These are phyloP conservation scores for Bolborhynchus lineola DNA, from an alignment of 2,113 vertebrate species.

Conservation along the genomic window DNA sequence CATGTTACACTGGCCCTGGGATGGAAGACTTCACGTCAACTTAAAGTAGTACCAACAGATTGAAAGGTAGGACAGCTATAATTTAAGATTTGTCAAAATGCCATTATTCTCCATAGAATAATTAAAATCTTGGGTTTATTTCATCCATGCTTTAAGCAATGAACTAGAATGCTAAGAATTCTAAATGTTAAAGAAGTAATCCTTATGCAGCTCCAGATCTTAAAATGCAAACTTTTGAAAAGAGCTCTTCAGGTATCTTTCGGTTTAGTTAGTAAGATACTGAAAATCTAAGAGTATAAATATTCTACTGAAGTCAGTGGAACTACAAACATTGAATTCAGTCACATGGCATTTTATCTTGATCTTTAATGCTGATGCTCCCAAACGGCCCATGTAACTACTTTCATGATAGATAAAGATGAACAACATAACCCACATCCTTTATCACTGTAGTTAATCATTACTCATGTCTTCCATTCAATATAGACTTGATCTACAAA, in stretches of 20 bases:
- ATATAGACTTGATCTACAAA: neutral
- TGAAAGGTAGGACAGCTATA: neutral
- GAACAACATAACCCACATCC: neutral
- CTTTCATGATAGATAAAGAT: neutral
- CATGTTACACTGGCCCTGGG: rapidly evolving
- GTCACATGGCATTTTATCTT: neutral
- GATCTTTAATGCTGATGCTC: neutral
- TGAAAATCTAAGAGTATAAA: neutral
- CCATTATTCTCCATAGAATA: neutral
- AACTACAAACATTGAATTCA: neutral
- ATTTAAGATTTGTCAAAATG: neutral
- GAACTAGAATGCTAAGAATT: neutral
- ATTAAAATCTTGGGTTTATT: neutral
- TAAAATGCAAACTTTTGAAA: neutral
- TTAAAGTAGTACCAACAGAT: neutral
- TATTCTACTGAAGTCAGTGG: neutral
- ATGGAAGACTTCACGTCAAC: neutral
- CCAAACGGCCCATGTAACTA: neutral
- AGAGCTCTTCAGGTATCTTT: neutral
- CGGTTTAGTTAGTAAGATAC: neutral
- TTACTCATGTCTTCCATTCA: neutral
- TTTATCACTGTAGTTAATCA: neutral
- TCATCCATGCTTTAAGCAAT: neutral
- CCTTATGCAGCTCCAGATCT: neutral
- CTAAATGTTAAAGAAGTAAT: neutral